Base-by-base conservation (phyloP, 2,888 invertebrate species). In the Aspidapion aeneum region DNA sequence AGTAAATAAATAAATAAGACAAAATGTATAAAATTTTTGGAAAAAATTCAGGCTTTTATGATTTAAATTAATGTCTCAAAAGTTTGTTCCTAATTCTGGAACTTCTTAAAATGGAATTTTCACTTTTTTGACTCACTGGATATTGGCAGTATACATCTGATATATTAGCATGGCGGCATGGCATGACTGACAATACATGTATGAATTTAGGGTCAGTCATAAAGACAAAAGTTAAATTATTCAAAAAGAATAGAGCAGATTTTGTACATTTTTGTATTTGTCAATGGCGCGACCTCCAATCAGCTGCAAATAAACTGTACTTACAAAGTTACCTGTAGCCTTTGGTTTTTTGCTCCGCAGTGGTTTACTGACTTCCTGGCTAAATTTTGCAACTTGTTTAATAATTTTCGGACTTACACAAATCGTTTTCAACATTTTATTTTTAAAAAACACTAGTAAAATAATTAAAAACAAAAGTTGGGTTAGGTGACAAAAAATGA, bases 341-440 rank as follows among this genome's bases (percentile, higher is more conserved):
- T 82, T 84, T 2, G 78, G 73, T 68, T 84, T 84, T 66, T 74
- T 80, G 21, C 80, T 80, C 35, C 82, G 77, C 19, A 84, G 67
- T 0, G 83, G 81, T 57, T 75, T 70, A 0, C 79, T 73, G 21
- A 76, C 70, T 66, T 71, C 72, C 66, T 75, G 71, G 19, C 52
- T 18, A 9, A 52, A 52, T n/a, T 52, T 17, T 49, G 49, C 35
- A 2, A 65, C 3, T 22, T 63, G 35, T 56, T 63, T 12, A 35
- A 35, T 35, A 35, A 35, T 7, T 35, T 12, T 3, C 5, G 35
- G 5, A 35, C 35, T 35, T 12, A 12, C 3, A 3, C 35, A 12
- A 12, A 35, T 35, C 35, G 35, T 35, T 35, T 35, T 35, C 3
- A 35, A 35, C 35, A 35, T 35, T 35, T 12, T 35, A 7, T 35